phyloP scores from a whole-genome alignment of 2,888 invertebrate genomes.

The Barypeithes pellucidus region DNA sequence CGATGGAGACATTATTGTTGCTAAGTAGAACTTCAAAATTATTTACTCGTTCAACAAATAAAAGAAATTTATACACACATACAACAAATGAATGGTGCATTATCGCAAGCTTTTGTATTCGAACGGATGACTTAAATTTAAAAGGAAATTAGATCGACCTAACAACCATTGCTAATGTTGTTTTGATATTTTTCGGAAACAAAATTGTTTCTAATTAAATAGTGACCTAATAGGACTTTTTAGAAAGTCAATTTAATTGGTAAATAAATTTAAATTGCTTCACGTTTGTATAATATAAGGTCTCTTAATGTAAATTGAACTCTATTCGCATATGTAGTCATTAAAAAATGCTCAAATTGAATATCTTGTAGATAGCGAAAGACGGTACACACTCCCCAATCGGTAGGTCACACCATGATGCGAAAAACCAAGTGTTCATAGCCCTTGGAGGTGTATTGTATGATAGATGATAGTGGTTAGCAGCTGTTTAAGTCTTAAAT shows the following conservation, averaged over 20 bases:
- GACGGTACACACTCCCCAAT: too few species aligned
- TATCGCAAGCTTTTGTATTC: conserved; percentile 22
- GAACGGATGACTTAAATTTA: conserved; percentile 33
- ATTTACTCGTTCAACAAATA: conserved; percentile 51
- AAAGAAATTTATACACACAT: conserved; percentile 38
- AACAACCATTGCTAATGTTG: conserved; percentile 25
- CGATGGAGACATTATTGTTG: conserved; percentile 67
- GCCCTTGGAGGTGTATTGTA: too few species aligned
- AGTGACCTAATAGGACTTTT: not conserved
- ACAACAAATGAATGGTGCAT: conserved; percentile 31
- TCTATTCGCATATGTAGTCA: too few species aligned
- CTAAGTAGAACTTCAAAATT: conserved; percentile 64
- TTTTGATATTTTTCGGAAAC: conserved; percentile 12
- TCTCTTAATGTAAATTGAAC: too few species aligned
- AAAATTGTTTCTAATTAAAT: conserved; percentile 2
- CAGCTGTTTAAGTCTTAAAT: too few species aligned
- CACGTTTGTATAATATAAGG: too few species aligned
- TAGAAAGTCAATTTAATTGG: not conserved
- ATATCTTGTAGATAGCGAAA: too few species aligned
- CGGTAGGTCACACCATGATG: too few species aligned
- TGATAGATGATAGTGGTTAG: too few species aligned
- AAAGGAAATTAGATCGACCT: conserved; percentile 33
- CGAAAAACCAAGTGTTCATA: too few species aligned
- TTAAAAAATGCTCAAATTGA: too few species aligned
- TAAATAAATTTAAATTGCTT: too few species aligned